phyloP scores from a whole-genome alignment of 2,888 invertebrate species.

The Eupsilia transversa region DNA sequence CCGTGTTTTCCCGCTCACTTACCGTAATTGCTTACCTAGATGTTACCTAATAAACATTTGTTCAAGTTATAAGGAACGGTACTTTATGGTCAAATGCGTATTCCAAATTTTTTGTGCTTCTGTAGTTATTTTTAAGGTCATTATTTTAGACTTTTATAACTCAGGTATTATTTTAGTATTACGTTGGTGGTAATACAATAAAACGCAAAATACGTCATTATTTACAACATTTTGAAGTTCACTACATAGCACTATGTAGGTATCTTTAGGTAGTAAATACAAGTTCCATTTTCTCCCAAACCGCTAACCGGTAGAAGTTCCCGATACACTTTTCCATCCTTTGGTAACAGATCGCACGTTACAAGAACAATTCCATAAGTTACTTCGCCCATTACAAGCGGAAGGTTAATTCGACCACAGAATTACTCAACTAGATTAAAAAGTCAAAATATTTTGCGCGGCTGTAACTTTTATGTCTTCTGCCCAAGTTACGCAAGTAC shows the following conservation, averaged over 20 bases:
- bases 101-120: not conserved
- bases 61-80: constrained; percentile 30
- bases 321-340: not conserved
- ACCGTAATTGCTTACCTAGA: constrained; percentile 41
- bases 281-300: not conserved
- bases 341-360: not conserved
- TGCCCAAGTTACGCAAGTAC: constrained; percentile 53
- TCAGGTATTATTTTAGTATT: not conserved
- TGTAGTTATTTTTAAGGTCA: not conserved
- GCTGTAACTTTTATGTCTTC: constrained; percentile 63
- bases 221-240: not conserved
- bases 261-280: not conserved
- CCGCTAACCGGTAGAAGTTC: not conserved
- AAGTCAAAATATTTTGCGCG: constrained; percentile 59
- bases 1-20: constrained; percentile 49
- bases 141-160: not conserved
- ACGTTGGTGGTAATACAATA: not conserved
- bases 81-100: not conserved
- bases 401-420: constrained; percentile 27
- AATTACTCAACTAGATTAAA: constrained; percentile 56
- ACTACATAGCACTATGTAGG: not conserved
- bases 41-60: constrained; percentile 34
- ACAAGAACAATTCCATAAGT: constrained; percentile 20
- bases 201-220: not conserved
- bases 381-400: constrained; percentile 6